Conservation (phyloP, 2,113 vertebrate species). For the Trochalopteron elliotii region DNA sequence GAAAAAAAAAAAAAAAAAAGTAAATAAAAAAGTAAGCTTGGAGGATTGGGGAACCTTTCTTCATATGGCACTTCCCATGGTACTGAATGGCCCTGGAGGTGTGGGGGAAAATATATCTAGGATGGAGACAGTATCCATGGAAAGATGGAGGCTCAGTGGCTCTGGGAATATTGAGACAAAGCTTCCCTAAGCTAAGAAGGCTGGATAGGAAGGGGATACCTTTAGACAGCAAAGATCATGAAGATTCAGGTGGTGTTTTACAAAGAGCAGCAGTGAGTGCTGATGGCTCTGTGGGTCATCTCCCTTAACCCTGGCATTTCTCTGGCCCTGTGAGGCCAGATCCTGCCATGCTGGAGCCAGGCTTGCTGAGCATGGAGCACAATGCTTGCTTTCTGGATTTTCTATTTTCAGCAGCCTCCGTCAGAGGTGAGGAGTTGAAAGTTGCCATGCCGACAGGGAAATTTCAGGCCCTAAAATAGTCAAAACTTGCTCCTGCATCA, state of each 20-base stretch:
- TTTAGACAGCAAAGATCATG: neutral
- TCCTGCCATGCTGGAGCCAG: neutral
- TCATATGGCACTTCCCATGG: neutral
- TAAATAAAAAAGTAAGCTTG: neutral
- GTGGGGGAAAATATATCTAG: neutral
- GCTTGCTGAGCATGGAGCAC: neutral
- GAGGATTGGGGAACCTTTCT: neutral
- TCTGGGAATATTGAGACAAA: neutral
- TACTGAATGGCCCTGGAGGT: neutral
- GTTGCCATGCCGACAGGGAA: conserved; percentile 76
- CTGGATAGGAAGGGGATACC: neutral
- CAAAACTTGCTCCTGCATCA: conserved; percentile 49
- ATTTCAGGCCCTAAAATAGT: conserved; percentile 76
- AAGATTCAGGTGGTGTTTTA: neutral
- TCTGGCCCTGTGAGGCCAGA: neutral
- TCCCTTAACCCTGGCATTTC: neutral
- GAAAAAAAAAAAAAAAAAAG: accelerated
- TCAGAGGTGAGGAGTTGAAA: conserved; percentile 66
- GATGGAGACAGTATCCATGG: neutral
- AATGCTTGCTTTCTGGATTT: conserved; percentile 17
- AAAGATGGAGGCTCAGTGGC: neutral
- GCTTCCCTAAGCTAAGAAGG: neutral
- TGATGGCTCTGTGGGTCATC: neutral
- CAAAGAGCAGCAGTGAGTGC: neutral
- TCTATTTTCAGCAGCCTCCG: conserved; percentile 48